Percentiles rank a stretch among this genome's conserved stretches.
These are phyloP conservation scores for Eolophus roseicapilla DNA, from an alignment of 2,113 vertebrate species.

Conservation along the genomic window DNA sequence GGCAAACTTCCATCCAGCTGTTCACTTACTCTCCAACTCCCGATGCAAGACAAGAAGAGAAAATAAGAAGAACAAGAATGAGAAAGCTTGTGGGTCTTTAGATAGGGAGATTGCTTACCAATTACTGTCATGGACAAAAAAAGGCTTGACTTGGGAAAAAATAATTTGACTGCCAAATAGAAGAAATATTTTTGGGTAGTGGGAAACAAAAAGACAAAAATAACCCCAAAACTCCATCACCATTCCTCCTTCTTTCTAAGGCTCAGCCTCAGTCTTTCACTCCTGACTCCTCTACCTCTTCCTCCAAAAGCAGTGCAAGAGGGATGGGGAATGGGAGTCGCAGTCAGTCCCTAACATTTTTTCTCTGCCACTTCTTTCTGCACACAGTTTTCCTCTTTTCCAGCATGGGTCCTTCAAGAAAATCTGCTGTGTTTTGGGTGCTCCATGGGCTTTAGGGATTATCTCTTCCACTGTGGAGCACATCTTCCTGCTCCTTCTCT, in stretches of 20 bases:
- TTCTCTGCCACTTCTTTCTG: not conserved
- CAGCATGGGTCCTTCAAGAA: not conserved
- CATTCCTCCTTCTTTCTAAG: not conserved
- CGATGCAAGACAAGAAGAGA: not conserved
- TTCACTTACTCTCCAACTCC: not conserved
- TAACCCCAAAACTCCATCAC: not conserved
- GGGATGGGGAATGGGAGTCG: not conserved
- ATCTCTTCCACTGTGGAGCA: not conserved
- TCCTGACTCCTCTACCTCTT: not conserved
- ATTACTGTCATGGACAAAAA: not conserved
- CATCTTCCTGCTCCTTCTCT: not conserved
- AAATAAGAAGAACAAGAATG: not conserved
- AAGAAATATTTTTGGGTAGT: not conserved
- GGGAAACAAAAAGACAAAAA: not conserved
- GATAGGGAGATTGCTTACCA: not conserved
- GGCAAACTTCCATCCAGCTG: not conserved
- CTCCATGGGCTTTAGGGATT: not conserved
- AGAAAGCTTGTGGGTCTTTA: not conserved
- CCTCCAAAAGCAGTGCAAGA: rapidly evolving
- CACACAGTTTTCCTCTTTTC: not conserved
- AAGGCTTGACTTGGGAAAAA: not conserved
- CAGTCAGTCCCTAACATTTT: not conserved
- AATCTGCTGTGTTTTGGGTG: not conserved
- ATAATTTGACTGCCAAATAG: not conserved
- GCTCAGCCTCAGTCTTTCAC: not conserved